Evolutionary conservation across 2,888 invertebrate genomes (phyloP), one percentile per base, ranked within the genome.

Genomic region (Scrobipalpa costella): DNA sequence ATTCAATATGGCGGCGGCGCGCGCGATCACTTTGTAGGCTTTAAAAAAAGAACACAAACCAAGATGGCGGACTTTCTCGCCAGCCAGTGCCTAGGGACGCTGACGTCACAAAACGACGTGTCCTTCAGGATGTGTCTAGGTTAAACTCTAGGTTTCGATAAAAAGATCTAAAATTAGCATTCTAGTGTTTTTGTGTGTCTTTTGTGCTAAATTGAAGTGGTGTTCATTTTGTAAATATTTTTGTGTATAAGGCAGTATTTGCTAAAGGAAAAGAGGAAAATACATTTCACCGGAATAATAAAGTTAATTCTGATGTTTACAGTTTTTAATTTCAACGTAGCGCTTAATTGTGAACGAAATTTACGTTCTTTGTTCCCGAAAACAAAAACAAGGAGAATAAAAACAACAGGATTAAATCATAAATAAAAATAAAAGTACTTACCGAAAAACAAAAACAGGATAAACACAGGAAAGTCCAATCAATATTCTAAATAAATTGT

Each of bases 31-130:
- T 86, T 84, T 71, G 81, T 88, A 87, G 88, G 90, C 84, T 90
- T 90, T 80, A 83, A 90, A 87, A 86, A 90, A 90, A 86, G 85
- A 86, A 79, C 80, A 87, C 80, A 84, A 80, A 80, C 73, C 88
- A 90, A 91, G 82, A 91, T 91, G 91, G 91, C 91, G 74, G 90
- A 85, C 87, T 88, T 88, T 88, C 88, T 84, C 86, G n/a, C n/a
- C n/a, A n/a, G 85, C 72, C 89, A 90, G 90, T 90, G 80, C 83
- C 88, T 90, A 90, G 85, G 78, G 79, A 71, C 75, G 78, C 86
- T 91, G 90, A 91, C 91, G 90, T 91, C 91, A 91, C 85, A 70
- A 83, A 79, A 83, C 84, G 86, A 87, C 86, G 88, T 90, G 88
- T 86, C 89, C 88, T 87, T 86, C 85, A 77, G 71, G 73, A 71